Evolutionary conservation across 2,797 vertebrate genomes (phyloP), one percentile per base, ranked within the genome.

Genomic region (Notamacropus eugenii): DNA sequence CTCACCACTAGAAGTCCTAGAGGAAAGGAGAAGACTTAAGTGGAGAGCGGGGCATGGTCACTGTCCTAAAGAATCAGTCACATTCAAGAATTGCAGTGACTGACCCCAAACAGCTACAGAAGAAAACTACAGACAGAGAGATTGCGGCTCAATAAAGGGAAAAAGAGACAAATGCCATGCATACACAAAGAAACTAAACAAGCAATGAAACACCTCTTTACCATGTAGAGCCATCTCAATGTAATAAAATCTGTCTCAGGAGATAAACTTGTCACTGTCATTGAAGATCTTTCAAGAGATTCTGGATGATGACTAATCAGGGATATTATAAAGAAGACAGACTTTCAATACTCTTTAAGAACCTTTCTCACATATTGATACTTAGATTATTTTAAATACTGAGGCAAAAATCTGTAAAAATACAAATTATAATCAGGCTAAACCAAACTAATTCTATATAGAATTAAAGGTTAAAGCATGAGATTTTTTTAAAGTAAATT

Each of bases 401-500:
- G 22, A 46, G 10, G 3, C 19, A 46, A 82, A 82, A 27, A 82
- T 82, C 74, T 24, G 4, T 82, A 82, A 34, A 59, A n/a, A 74
- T n/a, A 50, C 91, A 91, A 92, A 19, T 29, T 27, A 34, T 28
- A 95, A 55, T 3, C 27, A 50, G 9, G 58, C 50, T 95, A 22
- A 94, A 67, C 93, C 94, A 97, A 56, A 11, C 27, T 92, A 94
- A 94, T 27, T n/a, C 1, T 82, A 95, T 57, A 82, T 90, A 24
- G 46, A 94, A 93, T 92, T 93, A 54, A 50, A 50, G 52, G 29
- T 16, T 96, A 19, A 93, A 58, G 90, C 96, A 92, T 67, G 95
- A 67, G 90, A 95, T 74, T 95, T 55, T 93, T 50, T 87, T 8
- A 96, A 96, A 97, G 54, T 94, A 97, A 96, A 97, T 97, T 97